A percentile compares a stretch with the other conserved stretches of the same genome.
Evolutionary conservation across 2,797 vertebrate species (phyloP).

Genomic region (Argentina silus): DNA sequence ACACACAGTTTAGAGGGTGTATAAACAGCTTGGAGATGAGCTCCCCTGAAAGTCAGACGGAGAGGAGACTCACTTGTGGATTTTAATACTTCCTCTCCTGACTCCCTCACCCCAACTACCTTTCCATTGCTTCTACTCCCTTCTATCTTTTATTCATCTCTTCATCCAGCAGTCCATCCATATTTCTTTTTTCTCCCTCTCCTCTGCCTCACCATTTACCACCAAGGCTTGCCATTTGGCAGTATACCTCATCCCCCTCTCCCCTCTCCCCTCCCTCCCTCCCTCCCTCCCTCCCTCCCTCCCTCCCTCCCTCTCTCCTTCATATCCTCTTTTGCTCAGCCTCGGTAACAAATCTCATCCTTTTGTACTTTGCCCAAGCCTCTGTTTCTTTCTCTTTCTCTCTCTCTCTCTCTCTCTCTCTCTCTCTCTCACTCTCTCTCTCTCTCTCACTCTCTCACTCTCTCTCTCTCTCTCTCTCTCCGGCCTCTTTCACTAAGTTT

Average conservation of each 20-base stretch:
- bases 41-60: conserved; percentile 45
- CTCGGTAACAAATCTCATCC: conserved; percentile 44
- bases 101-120: conserved; percentile 50
- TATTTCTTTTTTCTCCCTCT: conserved; percentile 38
- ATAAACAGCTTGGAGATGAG: conserved; percentile 40
- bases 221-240: conserved; percentile 57
- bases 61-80: conserved; percentile 36
- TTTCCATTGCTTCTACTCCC: conserved; percentile 61
- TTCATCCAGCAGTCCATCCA: conserved; percentile 58
- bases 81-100: conserved; percentile 61
- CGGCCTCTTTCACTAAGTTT: conserved; percentile 44
- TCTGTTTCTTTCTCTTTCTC: conserved; percentile 20
- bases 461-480: conserved; percentile 16
- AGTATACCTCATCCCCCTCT: conserved; percentile 43
- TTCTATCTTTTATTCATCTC: conserved; percentile 71
- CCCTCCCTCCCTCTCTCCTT: conserved; percentile 32
- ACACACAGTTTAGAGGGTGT: conserved; percentile 40
- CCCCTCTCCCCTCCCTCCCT: conserved; percentile 21
- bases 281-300: conserved; percentile 32
- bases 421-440: conserved; percentile 2
- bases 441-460: conserved; percentile 21
- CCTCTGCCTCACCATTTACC: conserved; percentile 58
- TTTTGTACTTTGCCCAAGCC: conserved; percentile 40
- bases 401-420: conserved; percentile 7
- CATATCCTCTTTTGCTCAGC: conserved; percentile 52